phyloP scores from a whole-genome alignment of 2,797 vertebrate genomes.

The Pangasius macronema region DNA sequence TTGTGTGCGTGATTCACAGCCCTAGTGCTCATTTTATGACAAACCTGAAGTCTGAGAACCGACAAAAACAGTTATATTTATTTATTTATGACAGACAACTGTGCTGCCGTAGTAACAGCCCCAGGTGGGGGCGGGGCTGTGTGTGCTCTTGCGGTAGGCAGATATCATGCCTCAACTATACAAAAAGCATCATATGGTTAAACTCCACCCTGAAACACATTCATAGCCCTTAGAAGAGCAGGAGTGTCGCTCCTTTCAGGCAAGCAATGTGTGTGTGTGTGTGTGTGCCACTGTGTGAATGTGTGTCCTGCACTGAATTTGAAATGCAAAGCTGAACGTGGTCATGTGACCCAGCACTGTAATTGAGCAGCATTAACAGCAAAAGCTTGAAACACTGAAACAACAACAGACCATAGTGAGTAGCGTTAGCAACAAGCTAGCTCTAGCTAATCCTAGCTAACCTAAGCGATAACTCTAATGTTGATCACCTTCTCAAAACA shows the following conservation, averaged over 20 bases:
- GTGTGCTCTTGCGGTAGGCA: not conserved
- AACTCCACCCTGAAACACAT: not conserved
- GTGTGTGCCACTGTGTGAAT: not conserved
- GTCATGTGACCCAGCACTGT: constrained; percentile 42
- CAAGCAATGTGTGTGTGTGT: not conserved
- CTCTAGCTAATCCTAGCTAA: not conserved
- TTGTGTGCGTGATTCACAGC: not conserved
- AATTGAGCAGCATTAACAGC: not conserved
- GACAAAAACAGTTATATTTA: not conserved
- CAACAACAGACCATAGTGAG: not conserved
- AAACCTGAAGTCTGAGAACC: not conserved
- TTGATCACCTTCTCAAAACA: not conserved
- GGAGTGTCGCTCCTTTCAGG: not conserved
- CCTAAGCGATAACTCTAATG: not conserved
- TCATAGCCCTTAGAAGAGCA: not conserved
- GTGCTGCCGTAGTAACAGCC: not conserved
- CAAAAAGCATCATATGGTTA: not conserved
- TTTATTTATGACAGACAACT: not conserved
- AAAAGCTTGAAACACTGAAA: not conserved
- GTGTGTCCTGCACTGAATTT: constrained; percentile 43
- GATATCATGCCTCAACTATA: not conserved
- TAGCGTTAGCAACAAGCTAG: not conserved
- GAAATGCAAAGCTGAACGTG: constrained; percentile 53
- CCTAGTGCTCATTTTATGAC: not conserved
- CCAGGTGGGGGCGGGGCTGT: not conserved